phyloP scores from a whole-genome alignment of 2,888 invertebrate species.

The Pyralis farinalis region DNA sequence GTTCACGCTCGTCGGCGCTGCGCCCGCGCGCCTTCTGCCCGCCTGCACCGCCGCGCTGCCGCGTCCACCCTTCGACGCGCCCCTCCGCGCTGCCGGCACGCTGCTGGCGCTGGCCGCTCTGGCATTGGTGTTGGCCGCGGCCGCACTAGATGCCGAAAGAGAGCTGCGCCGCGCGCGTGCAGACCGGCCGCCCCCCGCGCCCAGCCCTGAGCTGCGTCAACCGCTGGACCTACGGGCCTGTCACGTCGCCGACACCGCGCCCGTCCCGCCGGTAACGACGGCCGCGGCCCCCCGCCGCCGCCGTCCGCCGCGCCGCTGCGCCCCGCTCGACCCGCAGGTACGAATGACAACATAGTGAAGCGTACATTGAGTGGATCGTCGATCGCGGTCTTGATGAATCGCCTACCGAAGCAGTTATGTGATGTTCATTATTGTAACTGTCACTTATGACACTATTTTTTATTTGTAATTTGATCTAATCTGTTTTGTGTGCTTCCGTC shows the following conservation, averaged over 20 bases:
- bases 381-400: too few species aligned
- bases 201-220: slow-evolving; percentile 46
- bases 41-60: slow-evolving; percentile 40
- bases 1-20: slow-evolving; percentile 36
- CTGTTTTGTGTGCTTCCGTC: too few species aligned
- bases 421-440: too few species aligned
- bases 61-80: slow-evolving; percentile 79
- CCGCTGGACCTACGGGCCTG: slow-evolving; percentile 20
- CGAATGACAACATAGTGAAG: too few species aligned
- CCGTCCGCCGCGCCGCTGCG: slow-evolving; percentile 25
- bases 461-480: too few species aligned
- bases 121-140: slow-evolving; percentile 46
- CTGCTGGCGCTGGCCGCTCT: slow-evolving; percentile 40
- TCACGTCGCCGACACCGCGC: slow-evolving; percentile 32
- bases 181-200: slow-evolving; percentile 74
- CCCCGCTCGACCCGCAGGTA: slow-evolving; percentile 39
- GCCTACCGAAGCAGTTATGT: too few species aligned
- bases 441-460: too few species aligned
- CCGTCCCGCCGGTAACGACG: slow-evolving; percentile 18
- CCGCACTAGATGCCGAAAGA: slow-evolving; percentile 37
- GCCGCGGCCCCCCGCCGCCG: slow-evolving; percentile 29
- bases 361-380: too few species aligned
- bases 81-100: slow-evolving; percentile 73
- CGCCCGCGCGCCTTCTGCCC: slow-evolving; percentile 41
- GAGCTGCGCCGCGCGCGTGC: slow-evolving; percentile 39